phyloP scores from a whole-genome alignment of 2,113 vertebrate species.

The Abramis brama region DNA sequence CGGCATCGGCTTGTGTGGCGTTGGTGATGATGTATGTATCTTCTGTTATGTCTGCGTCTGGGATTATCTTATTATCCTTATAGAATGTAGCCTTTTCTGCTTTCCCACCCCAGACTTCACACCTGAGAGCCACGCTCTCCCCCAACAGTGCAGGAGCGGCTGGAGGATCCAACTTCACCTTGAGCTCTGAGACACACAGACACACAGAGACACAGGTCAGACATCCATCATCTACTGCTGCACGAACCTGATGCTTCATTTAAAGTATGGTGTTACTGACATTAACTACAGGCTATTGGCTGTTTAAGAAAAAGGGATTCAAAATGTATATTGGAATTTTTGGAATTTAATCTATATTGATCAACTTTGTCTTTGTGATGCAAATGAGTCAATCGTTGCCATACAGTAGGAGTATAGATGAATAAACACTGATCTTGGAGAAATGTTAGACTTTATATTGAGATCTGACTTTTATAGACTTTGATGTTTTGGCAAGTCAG shows the following conservation, averaged over 20 bases:
- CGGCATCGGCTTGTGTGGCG: background rate
- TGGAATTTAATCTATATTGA: too few relatives aligned
- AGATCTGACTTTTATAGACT: too few relatives aligned
- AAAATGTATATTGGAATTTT: background rate
- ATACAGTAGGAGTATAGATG: too few relatives aligned
- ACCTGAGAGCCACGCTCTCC: conserved; percentile 53
- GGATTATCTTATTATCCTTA: fast-evolving
- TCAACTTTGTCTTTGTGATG: too few relatives aligned
- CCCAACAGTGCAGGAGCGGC: conserved; percentile 42
- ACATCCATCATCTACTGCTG: background rate
- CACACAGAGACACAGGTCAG: background rate
- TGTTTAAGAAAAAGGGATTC: background rate
- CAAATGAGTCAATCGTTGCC: too few relatives aligned
- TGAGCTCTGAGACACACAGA: conserved; percentile 49
- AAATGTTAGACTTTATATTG: too few relatives aligned
- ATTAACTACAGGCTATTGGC: background rate
- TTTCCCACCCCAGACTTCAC: conserved; percentile 31
- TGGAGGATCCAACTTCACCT: conserved; percentile 51
- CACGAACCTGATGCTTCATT: too few relatives aligned
- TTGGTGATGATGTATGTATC: background rate
- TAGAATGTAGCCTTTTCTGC: background rate
- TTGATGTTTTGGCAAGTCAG: too few relatives aligned
- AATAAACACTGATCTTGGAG: too few relatives aligned
- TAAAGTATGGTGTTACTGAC: background rate
- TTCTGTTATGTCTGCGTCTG: fast-evolving